Evolutionary conservation across 2,113 vertebrate genomes (phyloP).

Genomic region (Bufo bufo): DNA sequence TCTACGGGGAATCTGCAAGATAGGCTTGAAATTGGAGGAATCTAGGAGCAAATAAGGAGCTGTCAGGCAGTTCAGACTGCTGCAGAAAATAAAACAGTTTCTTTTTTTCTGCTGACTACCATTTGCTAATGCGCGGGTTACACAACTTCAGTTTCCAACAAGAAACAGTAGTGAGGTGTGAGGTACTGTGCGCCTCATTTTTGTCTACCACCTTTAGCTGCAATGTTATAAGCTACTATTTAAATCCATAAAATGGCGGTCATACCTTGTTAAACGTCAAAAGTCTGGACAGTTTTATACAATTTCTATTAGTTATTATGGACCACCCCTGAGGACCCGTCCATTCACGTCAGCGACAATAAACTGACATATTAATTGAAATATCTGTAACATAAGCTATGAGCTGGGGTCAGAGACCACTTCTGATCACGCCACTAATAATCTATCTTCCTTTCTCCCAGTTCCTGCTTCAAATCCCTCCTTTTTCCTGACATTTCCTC

Average conservation of each 20-base stretch:
- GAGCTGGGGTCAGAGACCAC: background rate
- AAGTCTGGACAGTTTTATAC: background rate
- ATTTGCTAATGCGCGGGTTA: background rate
- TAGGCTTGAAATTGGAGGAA: slow-evolving; percentile 7
- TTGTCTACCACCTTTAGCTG: background rate
- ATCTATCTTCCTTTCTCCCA: background rate
- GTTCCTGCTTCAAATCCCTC: background rate
- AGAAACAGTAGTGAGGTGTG: background rate
- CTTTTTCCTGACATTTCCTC: background rate
- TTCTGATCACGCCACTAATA: background rate
- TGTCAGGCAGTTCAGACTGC: background rate
- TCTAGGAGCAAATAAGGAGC: background rate
- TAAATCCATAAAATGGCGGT: background rate
- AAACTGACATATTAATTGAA: background rate
- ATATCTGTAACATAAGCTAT: background rate
- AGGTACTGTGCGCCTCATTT: background rate
- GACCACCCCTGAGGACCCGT: background rate
- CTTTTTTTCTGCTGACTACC: no score
- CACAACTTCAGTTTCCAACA: background rate
- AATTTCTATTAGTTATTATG: background rate
- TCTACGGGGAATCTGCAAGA: slow-evolving; percentile 17
- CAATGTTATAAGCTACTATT: background rate
- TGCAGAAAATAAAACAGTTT: background rate
- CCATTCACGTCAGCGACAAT: background rate
- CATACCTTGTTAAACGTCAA: background rate